Evolutionary conservation across 1,140 invertebrate species (phyloP).

Genomic region (Mamestra configurata): DNA sequence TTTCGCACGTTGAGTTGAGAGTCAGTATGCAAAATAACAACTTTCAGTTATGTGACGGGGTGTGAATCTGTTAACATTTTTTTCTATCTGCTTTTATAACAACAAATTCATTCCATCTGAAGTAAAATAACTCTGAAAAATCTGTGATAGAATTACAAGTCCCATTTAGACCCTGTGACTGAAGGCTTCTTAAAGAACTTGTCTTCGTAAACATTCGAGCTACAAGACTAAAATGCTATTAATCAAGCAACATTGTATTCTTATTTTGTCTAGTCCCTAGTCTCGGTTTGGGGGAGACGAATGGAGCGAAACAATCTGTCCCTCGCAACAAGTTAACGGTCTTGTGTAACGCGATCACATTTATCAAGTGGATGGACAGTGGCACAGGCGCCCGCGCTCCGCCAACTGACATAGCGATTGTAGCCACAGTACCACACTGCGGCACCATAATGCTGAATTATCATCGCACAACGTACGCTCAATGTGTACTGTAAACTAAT

Average conservation of each 20-base stretch:
- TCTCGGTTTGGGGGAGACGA: constrained; percentile 67
- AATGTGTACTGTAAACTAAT: constrained; percentile 26
- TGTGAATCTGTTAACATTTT: constrained; percentile 8
- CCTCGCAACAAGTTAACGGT: constrained; percentile 77
- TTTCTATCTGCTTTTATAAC: too few species aligned
- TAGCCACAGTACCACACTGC: constrained; percentile 15
- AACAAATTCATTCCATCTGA: too few species aligned
- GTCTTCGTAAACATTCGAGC: not conserved
- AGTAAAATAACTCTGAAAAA: too few species aligned
- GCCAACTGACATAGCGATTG: constrained; percentile 53
- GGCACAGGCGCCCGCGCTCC: constrained; percentile 38
- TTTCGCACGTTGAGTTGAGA: constrained; percentile 19
- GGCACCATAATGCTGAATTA: constrained; percentile 19
- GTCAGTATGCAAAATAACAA: constrained; percentile 6
- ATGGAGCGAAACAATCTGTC: constrained; percentile 69
- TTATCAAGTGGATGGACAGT: constrained; percentile 77
- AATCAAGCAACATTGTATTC: constrained; percentile 57
- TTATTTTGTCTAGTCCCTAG: constrained; percentile 48
- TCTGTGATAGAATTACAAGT: too few species aligned
- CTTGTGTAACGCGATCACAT: constrained; percentile 69
- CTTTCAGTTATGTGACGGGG: constrained; percentile 1
- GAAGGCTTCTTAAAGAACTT: not conserved
- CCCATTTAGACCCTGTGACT: not conserved
- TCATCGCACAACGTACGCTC: constrained; percentile 15
- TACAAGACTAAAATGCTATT: constrained; percentile 50